Conservation (phyloP, 2,888 invertebrate genomes). For the Cephonodes hylas region DNA sequence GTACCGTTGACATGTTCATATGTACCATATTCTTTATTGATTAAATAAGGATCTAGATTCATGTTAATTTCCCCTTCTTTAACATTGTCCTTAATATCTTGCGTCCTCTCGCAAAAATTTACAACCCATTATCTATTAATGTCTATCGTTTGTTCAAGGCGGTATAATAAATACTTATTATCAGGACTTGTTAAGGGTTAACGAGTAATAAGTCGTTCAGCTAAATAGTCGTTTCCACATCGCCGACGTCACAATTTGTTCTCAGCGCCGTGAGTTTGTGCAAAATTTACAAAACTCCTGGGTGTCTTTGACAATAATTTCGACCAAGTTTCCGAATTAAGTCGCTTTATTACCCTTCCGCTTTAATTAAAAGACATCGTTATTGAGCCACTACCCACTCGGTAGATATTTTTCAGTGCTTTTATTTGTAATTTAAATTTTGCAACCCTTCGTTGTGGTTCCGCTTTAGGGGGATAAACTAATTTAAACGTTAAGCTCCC, state of each 20-base stretch:
- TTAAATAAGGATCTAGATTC: not conserved
- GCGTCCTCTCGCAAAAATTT: too few relatives aligned
- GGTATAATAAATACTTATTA: too few relatives aligned
- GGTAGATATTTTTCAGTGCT: constrained; percentile 78
- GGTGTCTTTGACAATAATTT: constrained; percentile 48
- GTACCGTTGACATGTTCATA: not conserved
- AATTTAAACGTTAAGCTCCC: constrained; percentile 79
- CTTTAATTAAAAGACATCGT: constrained; percentile 79
- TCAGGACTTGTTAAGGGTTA: not conserved
- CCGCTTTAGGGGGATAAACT: constrained; percentile 77
- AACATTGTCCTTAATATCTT: too few relatives aligned
- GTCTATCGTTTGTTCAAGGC: too few relatives aligned
- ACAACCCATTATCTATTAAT: too few relatives aligned
- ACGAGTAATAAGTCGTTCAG: constrained; percentile 20
- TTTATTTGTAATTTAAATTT: constrained; percentile 83
- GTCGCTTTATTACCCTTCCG: constrained; percentile 76
- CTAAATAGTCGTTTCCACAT: constrained; percentile 21
- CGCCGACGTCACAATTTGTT: constrained; percentile 33
- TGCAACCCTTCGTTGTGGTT: constrained; percentile 74
- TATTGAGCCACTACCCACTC: constrained; percentile 78
- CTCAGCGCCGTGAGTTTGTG: constrained; percentile 31
- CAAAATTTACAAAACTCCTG: constrained; percentile 43
- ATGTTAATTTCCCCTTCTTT: too few relatives aligned
- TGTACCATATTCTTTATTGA: not conserved
- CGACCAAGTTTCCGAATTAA: constrained; percentile 64